Evolutionary conservation across 2,113 vertebrate genomes (phyloP), one percentile per base, ranked within the genome.

Genomic region (Syngnathus floridae): DNA sequence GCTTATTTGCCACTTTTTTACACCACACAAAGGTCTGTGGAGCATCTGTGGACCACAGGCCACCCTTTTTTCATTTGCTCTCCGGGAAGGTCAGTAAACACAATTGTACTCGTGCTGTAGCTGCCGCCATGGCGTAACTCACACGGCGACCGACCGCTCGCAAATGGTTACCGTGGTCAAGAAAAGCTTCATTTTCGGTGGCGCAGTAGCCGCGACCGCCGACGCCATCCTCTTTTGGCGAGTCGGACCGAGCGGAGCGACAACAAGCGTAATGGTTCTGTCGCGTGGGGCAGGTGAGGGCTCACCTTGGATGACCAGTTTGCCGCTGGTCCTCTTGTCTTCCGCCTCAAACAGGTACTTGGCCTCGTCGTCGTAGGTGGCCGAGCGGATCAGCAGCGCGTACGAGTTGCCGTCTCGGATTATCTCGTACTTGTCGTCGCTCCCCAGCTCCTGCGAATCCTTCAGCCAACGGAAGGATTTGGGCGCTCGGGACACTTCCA

Each of bases 311-410:
- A 98, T 98, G 73, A 95, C 84, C 13, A 99, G 86, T 80, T 98
- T 98, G 74, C 77, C 92, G 26, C 88, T 87, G 2, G 93, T 95
- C 78, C 84, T 92, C 80, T 98, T 97, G 81, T 99, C 96, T 82
- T 99, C 97, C 0, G 95, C 95, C 89, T 99, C 95, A 86, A 98
- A 98, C 17, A 92, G 93, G 71, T 98, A 99, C 82, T 97, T 97
- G 12, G 92, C 95, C 82, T 99, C 97, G 70, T 99, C 97, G 0
- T 98, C 96, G 77, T 93, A 99, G 7, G 91, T 92, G 31, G 91
- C 94, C 1, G 90, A 91, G 71, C 91, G 95, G 78, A 98, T 90
- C 66, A 91, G 62, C 70, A 99, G 79, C 10, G 86, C 78, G n/a
- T 93, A 91, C 54, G 87, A 88, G 40, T 93, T 95, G 58, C 90